A percentile compares a stretch with the other conserved stretches of the same genome.
These are phyloP conservation scores for Diabrotica virgifera DNA, from an alignment of 1,140 invertebrate species.

Conservation along the genomic window DNA sequence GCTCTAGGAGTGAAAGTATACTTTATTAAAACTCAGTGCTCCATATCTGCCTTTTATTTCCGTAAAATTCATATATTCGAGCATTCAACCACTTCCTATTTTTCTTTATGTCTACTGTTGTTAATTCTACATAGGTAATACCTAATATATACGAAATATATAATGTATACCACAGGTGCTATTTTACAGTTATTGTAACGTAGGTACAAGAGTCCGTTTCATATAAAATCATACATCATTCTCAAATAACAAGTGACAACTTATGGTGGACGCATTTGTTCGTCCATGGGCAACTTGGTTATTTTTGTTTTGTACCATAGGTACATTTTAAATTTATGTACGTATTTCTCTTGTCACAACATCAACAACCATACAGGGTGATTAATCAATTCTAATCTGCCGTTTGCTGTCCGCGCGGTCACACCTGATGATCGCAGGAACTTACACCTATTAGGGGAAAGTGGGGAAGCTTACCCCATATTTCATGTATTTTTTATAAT, in stretches of 20 bases:
- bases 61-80: too few species aligned
- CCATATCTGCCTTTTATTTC: too few species aligned
- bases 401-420: slow-evolving; percentile 5
- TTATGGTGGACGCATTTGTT: not conserved
- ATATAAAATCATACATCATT: not conserved
- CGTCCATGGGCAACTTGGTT: not conserved
- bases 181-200: too few species aligned
- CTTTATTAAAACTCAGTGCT: too few species aligned
- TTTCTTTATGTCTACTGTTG: too few species aligned
- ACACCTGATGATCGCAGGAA: slow-evolving; percentile 9
- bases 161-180: too few species aligned
- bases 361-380: slow-evolving; percentile 8
- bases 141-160: too few species aligned
- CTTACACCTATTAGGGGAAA: not conserved
- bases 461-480: not conserved
- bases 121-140: too few species aligned
- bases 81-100: too few species aligned
- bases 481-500: too few species aligned
- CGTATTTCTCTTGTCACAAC: slow-evolving; percentile 11
- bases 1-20: too few species aligned
- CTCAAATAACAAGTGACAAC: not conserved
- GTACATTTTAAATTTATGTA: not conserved
- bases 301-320: not conserved
- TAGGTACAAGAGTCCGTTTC: too few species aligned
- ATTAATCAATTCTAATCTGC: slow-evolving; percentile 10